A percentile compares a stretch with the other conserved stretches of the same genome.
Evolutionary conservation across 2,113 vertebrate genomes (phyloP).

Genomic region (Mormyrus lacerda): DNA sequence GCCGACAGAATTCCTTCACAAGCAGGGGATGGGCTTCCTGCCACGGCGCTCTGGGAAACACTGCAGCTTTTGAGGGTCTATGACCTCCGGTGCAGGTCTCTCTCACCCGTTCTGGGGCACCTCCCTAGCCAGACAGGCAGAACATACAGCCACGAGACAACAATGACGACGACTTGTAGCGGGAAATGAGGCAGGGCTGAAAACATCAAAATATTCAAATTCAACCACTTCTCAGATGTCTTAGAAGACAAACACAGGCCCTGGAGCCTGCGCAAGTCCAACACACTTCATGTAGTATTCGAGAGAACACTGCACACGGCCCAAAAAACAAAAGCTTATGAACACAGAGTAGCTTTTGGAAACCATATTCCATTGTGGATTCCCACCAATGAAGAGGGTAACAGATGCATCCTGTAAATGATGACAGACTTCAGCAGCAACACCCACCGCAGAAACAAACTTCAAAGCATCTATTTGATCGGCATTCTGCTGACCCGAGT

Average conservation of each 20-base stretch:
- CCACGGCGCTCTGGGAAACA: constrained; percentile 12
- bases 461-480: constrained; percentile 40
- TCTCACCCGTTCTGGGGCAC: neutral
- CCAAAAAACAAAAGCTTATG: constrained; percentile 16
- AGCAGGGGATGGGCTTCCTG: neutral
- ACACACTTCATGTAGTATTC: neutral
- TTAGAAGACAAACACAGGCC: neutral
- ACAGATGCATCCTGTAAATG: constrained; percentile 43
- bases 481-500: neutral
- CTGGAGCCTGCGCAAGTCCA: neutral
- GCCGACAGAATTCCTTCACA: constrained; percentile 18
- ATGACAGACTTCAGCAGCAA: constrained; percentile 45
- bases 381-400: constrained; percentile 59
- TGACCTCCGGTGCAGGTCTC: neutral
- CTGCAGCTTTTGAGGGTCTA: constrained; percentile 14
- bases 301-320: neutral
- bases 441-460: constrained; percentile 55
- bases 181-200: constrained; percentile 37
- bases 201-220: constrained; percentile 53
- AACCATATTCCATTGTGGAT: constrained; percentile 28
- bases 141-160: constrained; percentile 1
- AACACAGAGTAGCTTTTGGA: constrained; percentile 44
- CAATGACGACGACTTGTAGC: neutral
- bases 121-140: constrained; percentile 16
- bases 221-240: constrained; percentile 31